These are phyloP conservation scores for Colistium nudipinnis DNA, from an alignment of 2,113 vertebrate genomes.

Conservation along the genomic window DNA sequence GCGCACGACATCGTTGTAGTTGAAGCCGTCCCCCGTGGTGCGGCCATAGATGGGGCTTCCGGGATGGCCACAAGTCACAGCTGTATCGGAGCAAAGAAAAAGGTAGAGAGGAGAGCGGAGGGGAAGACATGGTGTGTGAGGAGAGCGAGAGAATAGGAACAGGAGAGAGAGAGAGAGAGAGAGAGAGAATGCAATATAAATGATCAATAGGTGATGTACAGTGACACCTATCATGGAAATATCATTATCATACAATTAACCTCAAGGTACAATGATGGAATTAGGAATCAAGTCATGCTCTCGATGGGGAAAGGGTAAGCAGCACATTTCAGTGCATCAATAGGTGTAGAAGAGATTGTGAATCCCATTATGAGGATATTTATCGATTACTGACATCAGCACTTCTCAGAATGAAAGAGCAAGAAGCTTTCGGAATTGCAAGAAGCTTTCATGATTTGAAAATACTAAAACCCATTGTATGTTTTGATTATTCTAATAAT, in stretches of 20 bases:
- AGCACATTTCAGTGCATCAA: slow-evolving; percentile 35
- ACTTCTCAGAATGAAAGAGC: neutral
- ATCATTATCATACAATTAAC: slow-evolving; percentile 69
- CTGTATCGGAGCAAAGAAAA: slow-evolving; percentile 65
- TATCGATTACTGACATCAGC: slow-evolving; percentile 1
- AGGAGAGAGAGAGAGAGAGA: neutral
- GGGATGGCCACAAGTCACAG: slow-evolving; percentile 95
- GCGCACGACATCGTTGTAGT: slow-evolving; percentile 94
- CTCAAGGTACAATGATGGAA: slow-evolving; percentile 34
- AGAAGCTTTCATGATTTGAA: neutral
- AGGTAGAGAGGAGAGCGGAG: neutral
- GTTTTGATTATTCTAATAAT: slow-evolving; percentile 5
- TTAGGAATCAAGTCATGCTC: slow-evolving; percentile 35
- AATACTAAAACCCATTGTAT: neutral
- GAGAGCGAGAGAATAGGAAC: neutral
- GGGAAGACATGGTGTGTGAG: neutral
- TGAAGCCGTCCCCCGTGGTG: slow-evolving; percentile 93
- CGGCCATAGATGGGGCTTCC: slow-evolving; percentile 97
- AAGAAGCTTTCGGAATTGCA: neutral
- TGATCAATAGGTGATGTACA: slow-evolving; percentile 48
- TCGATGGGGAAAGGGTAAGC: slow-evolving; percentile 24
- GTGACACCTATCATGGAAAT: slow-evolving; percentile 54
- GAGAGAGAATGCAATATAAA: slow-evolving; percentile 42
- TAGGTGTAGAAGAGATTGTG: slow-evolving; percentile 33
- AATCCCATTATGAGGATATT: slow-evolving; percentile 32